Percentiles rank a stretch among this genome's conserved stretches.
Evolutionary conservation across 2,113 vertebrate genomes (phyloP).

Genomic region (Myrmophylax atrothorax): DNA sequence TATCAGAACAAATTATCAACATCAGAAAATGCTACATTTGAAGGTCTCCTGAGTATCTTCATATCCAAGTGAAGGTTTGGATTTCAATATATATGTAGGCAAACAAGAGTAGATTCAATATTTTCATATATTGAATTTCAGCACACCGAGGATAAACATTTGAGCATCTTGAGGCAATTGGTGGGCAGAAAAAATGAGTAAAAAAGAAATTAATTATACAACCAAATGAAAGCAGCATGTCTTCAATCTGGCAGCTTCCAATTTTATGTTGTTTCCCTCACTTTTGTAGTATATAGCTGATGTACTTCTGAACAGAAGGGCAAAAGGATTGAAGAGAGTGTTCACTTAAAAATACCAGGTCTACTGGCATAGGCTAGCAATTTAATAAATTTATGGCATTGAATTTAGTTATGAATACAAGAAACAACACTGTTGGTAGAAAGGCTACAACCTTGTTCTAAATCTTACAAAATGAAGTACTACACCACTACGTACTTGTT

Average conservation of each 20-base stretch:
- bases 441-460: background rate
- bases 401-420: background rate
- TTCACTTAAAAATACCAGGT: background rate
- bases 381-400: background rate
- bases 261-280: background rate
- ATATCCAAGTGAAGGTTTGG: background rate
- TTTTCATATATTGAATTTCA: background rate
- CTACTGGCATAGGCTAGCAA: background rate
- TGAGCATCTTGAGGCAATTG: background rate
- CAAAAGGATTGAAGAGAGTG: background rate
- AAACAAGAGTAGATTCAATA: background rate
- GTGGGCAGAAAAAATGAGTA: background rate
- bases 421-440: background rate
- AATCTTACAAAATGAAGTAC: background rate
- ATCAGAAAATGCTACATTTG: background rate
- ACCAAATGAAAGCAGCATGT: background rate
- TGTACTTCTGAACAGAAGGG: background rate
- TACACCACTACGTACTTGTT: background rate
- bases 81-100: background rate
- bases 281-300: background rate
- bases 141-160: background rate
- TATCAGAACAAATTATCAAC: background rate
- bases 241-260: background rate
- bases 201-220: background rate
- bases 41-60: background rate